phyloP scores from a whole-genome alignment of 2,888 invertebrate genomes.

The Molanna angustata region DNA sequence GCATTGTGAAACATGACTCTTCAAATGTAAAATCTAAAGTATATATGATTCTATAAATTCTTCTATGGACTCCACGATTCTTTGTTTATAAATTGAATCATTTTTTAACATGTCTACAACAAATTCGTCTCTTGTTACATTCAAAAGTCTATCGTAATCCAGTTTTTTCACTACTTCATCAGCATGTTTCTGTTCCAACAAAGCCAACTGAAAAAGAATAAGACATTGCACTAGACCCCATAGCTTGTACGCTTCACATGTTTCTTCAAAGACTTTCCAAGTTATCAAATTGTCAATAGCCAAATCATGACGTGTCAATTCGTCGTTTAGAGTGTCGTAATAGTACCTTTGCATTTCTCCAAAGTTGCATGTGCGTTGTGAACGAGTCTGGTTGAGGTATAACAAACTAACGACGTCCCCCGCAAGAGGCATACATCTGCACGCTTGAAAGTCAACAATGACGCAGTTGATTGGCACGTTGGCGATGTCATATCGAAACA shows the following conservation, averaged over 20 bases:
- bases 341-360: constrained; percentile 18
- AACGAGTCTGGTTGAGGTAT: constrained; percentile 37
- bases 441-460: constrained; percentile 42
- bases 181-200: constrained; percentile 33
- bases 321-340: constrained; percentile 14
- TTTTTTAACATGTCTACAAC: constrained; percentile 39
- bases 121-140: constrained; percentile 42
- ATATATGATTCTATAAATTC: constrained; percentile 21
- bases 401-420: constrained; percentile 40
- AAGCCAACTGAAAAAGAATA: constrained; percentile 18
- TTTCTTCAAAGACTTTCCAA: constrained; percentile 25
- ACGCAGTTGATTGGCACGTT: constrained; percentile 34
- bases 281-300: constrained; percentile 10
- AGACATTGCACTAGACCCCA: constrained; percentile 22
- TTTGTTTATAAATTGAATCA: constrained; percentile 37
- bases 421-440: constrained; percentile 41
- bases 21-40: too few species aligned
- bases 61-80: constrained; percentile 19
- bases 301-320: constrained; percentile 10
- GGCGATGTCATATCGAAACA: constrained; percentile 32
- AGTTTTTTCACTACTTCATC: constrained; percentile 38
- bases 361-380: constrained; percentile 19
- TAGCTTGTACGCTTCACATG: constrained; percentile 15
- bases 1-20: too few species aligned
- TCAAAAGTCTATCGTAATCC: constrained; percentile 43